Evolutionary conservation across 37 sponge, comb jelly and placozoan genomes (phyloP), one percentile per base, ranked within the genome.

Genomic region (Oopsacas minuta): DNA sequence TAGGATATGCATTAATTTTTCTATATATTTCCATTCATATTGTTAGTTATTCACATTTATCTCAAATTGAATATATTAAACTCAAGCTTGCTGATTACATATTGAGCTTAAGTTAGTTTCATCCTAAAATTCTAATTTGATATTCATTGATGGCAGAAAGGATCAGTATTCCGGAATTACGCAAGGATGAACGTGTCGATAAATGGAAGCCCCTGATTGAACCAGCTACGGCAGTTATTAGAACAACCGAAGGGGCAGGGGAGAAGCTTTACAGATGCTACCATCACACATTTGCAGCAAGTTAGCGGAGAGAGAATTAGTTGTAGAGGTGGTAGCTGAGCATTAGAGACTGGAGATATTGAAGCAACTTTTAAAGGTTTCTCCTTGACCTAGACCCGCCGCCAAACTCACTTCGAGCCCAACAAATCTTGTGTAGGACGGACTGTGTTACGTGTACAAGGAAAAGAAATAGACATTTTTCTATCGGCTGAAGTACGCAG

Each of bases 291-390:
- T 61, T 32, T 61, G 75, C 75, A 61, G 75, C 22, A 20, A 25
- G 32, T 61, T 61, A 12, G 75, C 75, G 3, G 75, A 61, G 75
- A 61, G 75, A n/a, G 75, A 61, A n/a, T n/a, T 61, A 61, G 75
- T 61, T n/a, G 30, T 61, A 5, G 75, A 61, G 30, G 17, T 61
- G 28, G 75, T 61, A 12, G 75, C 75, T 25, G 75, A 61, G 28
- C 75, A 61, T 61, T n/a, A 61, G 75, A 61, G 75, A 61, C 75
- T n/a, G 75, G 75, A 61, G 75, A 61, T n/a, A n/a, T 61, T 10
- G 28, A 61, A 12, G 75, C 75, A 34, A 34, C 75, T n/a, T 61
- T 61, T n/a, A 3, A 10, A 34, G 75, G 30, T 61, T 61, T 25
- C 22, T 61, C 75, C 75, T 32, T 7, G 28, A 61, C 75, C 22